Percentiles rank a stretch among this genome's conserved stretches.
phyloP scores from a whole-genome alignment of 2,797 vertebrate species.

The Alexandromys oeconomus region DNA sequence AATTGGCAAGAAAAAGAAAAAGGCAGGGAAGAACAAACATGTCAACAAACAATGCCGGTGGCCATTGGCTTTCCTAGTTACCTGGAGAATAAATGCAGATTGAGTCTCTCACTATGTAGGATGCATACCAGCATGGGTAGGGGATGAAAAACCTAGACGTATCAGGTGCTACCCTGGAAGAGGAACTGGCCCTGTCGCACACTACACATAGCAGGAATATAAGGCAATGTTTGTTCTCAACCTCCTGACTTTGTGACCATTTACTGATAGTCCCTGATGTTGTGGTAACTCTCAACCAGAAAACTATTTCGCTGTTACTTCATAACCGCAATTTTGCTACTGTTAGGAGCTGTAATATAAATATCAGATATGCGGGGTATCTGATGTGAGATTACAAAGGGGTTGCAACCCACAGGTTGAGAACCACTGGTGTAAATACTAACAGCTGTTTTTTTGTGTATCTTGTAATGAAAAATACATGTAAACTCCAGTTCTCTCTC shows the following conservation, averaged over 20 bases:
- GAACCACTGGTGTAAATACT: background rate
- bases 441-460: background rate
- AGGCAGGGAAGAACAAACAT: background rate
- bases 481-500: background rate
- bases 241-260: background rate
- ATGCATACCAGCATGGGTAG: too few relatives aligned
- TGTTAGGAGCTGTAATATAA: background rate
- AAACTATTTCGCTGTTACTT: background rate
- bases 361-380: background rate
- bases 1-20: background rate
- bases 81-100: background rate
- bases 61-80: background rate
- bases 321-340: background rate
- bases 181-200: too few relatives aligned
- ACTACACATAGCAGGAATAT: background rate
- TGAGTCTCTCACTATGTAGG: background rate
- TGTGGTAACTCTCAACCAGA: background rate
- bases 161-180: background rate
- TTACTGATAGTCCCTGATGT: background rate
- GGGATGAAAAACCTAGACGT: background rate
- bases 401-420: background rate
- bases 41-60: background rate
- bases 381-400: background rate
- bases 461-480: background rate
- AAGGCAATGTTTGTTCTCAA: background rate